Evolutionary conservation across 2,113 vertebrate genomes (phyloP).

Genomic region (Indicator indicator): DNA sequence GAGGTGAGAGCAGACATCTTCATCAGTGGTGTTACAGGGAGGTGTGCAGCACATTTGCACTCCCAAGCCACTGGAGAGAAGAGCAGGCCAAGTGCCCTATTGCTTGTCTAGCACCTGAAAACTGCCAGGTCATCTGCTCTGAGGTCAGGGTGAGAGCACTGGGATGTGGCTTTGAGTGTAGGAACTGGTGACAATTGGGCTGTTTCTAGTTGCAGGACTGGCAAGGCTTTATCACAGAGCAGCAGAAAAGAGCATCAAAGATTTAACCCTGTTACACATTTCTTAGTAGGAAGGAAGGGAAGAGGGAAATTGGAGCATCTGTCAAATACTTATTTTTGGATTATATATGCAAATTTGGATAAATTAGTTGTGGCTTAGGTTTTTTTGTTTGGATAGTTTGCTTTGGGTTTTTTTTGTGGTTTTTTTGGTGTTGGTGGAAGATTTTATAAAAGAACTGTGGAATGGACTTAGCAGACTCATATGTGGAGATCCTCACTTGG

Average conservation of each 20-base stretch:
- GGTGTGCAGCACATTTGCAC: background rate
- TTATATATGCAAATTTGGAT: background rate
- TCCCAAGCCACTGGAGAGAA: background rate
- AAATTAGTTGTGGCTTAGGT: background rate
- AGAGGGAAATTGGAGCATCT: background rate
- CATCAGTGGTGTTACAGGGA: background rate
- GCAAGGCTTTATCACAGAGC: background rate
- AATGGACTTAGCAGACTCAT: background rate
- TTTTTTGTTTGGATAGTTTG: background rate
- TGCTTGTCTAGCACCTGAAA: background rate
- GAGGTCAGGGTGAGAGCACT: background rate
- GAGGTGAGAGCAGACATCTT: background rate
- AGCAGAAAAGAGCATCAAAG: background rate
- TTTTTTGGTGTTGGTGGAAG: background rate
- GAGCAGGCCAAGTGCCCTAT: background rate
- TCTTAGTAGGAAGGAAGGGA: background rate
- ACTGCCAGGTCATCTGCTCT: background rate
- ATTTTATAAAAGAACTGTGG: background rate
- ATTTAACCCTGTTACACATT: background rate
- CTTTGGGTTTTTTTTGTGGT: background rate
- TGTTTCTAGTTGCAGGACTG: background rate
- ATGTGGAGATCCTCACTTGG: background rate
- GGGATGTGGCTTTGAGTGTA: background rate
- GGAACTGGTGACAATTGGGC: background rate
- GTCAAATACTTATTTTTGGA: background rate